Conservation (phyloP, 1,140 invertebrate genomes). For the Aphaenogaster rudis region DNA sequence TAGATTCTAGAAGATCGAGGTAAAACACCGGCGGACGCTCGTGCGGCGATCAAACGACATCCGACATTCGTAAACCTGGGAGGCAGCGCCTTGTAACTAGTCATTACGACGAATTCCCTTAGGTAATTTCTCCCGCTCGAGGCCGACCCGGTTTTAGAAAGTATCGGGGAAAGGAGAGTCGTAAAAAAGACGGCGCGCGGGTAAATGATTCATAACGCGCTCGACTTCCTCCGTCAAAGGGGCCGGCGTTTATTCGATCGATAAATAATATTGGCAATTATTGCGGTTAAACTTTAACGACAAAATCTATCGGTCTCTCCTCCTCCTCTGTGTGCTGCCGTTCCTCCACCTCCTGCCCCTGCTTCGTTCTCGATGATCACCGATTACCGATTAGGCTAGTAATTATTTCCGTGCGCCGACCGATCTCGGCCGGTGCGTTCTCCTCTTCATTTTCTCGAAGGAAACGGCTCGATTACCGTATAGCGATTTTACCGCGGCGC, state of each 20-base stretch:
- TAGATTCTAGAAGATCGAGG: not conserved
- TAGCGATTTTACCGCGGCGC: conserved; percentile 19
- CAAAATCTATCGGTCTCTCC: conserved; percentile 22
- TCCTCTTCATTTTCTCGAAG: not conserved
- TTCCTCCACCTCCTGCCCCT: not conserved
- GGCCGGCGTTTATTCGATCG: conserved; percentile 57
- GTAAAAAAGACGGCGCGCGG: conserved; percentile 50
- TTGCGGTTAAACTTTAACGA: conserved; percentile 63
- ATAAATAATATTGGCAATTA: conserved; percentile 67
- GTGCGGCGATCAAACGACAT: conserved; percentile 49
- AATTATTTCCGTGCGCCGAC: conserved; percentile 62
- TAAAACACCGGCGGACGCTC: conserved; percentile 34
- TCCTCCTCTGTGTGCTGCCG: not conserved
- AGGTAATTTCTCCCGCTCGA: conserved; percentile 56
- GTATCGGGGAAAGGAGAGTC: conserved; percentile 52
- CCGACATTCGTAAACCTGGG: conserved; percentile 48
- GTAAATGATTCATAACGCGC: conserved; percentile 59
- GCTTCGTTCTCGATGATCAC: conserved; percentile 18
- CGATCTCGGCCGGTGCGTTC: conserved; percentile 14
- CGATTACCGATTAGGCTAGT: conserved; percentile 62
- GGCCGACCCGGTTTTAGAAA: conserved; percentile 57
- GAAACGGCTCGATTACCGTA: conserved; percentile 34
- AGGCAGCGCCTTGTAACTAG: conserved; percentile 50
- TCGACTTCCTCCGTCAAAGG: conserved; percentile 49
- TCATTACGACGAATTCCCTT: conserved; percentile 61